A percentile compares a stretch with the other conserved stretches of the same genome.
Conservation (phyloP, 2,113 vertebrate genomes). For the Brachyhypopomus gauderio region DNA sequence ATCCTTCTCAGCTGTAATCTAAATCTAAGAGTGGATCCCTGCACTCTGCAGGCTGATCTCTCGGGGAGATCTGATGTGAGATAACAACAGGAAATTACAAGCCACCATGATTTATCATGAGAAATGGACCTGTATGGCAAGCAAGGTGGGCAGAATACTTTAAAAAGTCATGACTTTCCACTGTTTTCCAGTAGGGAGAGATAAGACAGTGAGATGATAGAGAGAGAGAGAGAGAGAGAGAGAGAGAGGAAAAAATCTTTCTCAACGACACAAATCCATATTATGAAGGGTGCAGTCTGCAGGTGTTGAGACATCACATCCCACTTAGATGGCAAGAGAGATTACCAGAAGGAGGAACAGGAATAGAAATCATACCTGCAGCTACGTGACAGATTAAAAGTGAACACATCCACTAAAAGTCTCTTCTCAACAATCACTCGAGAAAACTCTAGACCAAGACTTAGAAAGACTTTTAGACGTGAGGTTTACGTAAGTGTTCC, state of each 20-base stretch:
- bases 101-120: too few species aligned
- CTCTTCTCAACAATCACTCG: constrained; percentile 24
- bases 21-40: background rate
- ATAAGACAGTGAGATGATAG: constrained; percentile 51
- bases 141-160: background rate
- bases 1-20: background rate
- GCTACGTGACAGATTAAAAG: constrained; percentile 60
- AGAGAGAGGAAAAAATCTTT: background rate
- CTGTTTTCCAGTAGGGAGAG: constrained; percentile 64
- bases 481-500: constrained; percentile 62
- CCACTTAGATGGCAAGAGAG: constrained; percentile 34
- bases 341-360: constrained; percentile 57
- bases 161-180: constrained; percentile 39
- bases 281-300: background rate
- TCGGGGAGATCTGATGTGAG: constrained; percentile 10
- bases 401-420: constrained; percentile 2
- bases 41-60: background rate
- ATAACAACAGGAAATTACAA: background rate
- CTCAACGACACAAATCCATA: background rate
- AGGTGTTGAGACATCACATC: constrained; percentile 20
- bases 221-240: too few species aligned
- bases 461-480: constrained; percentile 40
- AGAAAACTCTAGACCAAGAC: constrained; percentile 57
- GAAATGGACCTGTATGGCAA: too few species aligned
- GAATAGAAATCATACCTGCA: too few species aligned